Evolutionary conservation across 2,113 vertebrate genomes (phyloP).

Genomic region (Thalassarche chlororhynchos): DNA sequence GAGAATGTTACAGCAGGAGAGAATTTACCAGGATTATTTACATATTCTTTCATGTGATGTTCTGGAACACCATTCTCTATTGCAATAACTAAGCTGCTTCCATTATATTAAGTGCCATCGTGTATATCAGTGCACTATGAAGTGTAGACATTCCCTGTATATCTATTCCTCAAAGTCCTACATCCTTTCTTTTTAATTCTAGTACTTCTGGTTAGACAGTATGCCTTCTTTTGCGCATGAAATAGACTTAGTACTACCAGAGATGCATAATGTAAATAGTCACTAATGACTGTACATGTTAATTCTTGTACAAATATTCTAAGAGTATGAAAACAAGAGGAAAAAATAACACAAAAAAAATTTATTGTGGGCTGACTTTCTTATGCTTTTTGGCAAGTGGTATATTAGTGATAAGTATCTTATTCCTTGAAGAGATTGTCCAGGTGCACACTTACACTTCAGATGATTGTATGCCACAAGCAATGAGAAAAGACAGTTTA

Average conservation of each 20-base stretch:
- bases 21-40: not conserved
- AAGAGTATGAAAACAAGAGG: not conserved
- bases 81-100: not conserved
- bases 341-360: not conserved
- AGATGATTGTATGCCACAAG: not conserved
- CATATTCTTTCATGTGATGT: not conserved
- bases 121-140: not conserved
- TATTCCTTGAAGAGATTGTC: not conserved
- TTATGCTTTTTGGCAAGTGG: not conserved
- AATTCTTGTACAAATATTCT: not conserved
- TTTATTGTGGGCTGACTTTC: not conserved
- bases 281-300: not conserved
- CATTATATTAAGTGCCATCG: not conserved
- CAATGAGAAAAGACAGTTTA: not conserved
- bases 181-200: not conserved
- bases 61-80: not conserved
- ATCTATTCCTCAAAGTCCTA: not conserved
- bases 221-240: not conserved
- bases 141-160: not conserved
- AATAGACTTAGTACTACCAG: not conserved
- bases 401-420: not conserved
- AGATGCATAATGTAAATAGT: not conserved
- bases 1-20: not conserved
- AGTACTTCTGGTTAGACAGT: not conserved
- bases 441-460: not conserved